Base-by-base conservation (phyloP, 2,888 invertebrate species). In the Dicranocentrus wangi region DNA sequence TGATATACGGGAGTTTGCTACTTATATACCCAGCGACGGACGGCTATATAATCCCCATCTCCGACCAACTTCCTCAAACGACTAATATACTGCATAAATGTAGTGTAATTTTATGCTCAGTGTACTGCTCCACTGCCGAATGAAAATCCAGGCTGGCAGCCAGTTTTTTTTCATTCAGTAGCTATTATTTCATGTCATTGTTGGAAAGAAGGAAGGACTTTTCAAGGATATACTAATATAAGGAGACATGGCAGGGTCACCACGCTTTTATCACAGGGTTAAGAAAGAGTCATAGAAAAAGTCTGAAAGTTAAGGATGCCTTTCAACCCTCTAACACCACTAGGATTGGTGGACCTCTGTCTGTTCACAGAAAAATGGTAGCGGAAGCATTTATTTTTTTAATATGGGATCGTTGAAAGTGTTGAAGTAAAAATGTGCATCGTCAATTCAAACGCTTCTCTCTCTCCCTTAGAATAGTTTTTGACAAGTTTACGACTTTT, bases 341-440 rank as follows among this genome's bases (percentile, higher is more conserved):
- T 43, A 2, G 21, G n/a, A n/a, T n/a, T n/a, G n/a, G n/a, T n/a
- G n/a, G n/a, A n/a, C n/a, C n/a, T n/a, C n/a, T n/a, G n/a, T n/a
- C n/a, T n/a, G n/a, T n/a, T n/a, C n/a, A n/a, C n/a, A n/a, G n/a
- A n/a, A n/a, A n/a, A n/a, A n/a, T n/a, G 42, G 3, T 23, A 75
- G 53, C 65, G 73, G 73, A 75, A 75, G 28, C 65, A 65, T 75
- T 75, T 65, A 65, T 42, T 75, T 51, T 72, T n/a, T 65, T 53
- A 65, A 75, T 58, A 70, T 39, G n/a, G 42, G 23, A 32, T 51
- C 39, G 10, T 28, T 51, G 65, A n/a, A 39, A 43, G 51, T 60
- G 61, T 47, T 75, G 65, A 42, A 53, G 42, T n/a, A n/a, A n/a
- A n/a, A n/a, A n/a, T n/a, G 39, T 19, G 19, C 15, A 39, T 61